Base-by-base conservation (phyloP, 1,140 invertebrate genomes). In the Panonychus citri region DNA sequence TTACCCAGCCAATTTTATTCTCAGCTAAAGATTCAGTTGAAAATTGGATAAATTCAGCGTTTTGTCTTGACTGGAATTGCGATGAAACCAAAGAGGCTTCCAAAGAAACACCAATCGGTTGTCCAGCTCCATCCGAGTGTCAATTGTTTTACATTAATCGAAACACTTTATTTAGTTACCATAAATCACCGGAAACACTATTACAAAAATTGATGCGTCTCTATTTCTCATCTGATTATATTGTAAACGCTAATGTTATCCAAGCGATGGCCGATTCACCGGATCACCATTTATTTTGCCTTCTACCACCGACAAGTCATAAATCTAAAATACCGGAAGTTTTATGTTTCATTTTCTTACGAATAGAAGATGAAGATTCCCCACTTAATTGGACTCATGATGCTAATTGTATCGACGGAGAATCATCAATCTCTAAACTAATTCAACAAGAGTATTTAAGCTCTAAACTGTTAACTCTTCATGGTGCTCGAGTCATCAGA, bases 251-350 rank as follows among this genome's bases (percentile, higher is more conserved):
- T 1, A 96, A 99, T 74, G 95, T 99, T 74, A 73, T 99, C 13
- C 93, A 97, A 75, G 82, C 97, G 77, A 78, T 99, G 72, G 91
- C 91, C 13, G 95, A 99, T 75, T 93, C 94, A 15, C 93, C 94
- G 0, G 89, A 89, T 3, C 94, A 99, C 74, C 85, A 94, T 70
- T 68, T 99, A 21, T 99, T 97, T 73, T 91, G 88, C 65, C 71
- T 99, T n/a, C 72, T 98, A 51, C 88, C 87, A 0, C 90, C 93
- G 1, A 76, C 85, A 2, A 75, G 81, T 65, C 24, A 51, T 12
- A 46, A 21, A 13, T 3, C 15, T 46, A 66, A 19, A 57, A 42
- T 96, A 54, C 91, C 93, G 0, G 87, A 96, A 69, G 81, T 96
- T 51, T 73, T 94, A 7, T 87, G 82, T 54, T 30, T 58, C 50